Evolutionary conservation across 2,888 invertebrate genomes (phyloP).

Genomic region (Blera fallax): DNA sequence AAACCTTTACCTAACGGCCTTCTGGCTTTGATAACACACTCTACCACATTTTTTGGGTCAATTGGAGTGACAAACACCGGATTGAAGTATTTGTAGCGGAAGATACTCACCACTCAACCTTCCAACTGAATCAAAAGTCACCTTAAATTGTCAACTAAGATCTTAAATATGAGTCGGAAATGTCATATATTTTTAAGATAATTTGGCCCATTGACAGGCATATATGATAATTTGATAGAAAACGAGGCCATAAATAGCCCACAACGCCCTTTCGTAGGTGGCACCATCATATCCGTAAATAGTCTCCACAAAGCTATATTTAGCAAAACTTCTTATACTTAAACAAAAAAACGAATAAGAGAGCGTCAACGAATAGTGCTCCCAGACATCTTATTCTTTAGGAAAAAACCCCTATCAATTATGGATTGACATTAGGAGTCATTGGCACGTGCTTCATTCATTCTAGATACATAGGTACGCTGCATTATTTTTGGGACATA

Average conservation of each 20-base stretch:
- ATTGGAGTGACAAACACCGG: too few species aligned
- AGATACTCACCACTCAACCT: too few species aligned
- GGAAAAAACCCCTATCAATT: conserved; percentile 24
- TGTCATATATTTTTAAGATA: too few species aligned
- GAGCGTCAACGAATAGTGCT: conserved; percentile 30
- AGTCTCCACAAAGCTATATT: background rate
- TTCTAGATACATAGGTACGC: conserved; percentile 4
- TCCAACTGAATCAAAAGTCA: too few species aligned
- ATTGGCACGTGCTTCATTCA: conserved; percentile 49
- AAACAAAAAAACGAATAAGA: background rate
- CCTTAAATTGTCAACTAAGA: too few species aligned
- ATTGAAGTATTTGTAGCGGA: too few species aligned
- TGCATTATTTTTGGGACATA: background rate
- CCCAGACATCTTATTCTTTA: conserved; percentile 18
- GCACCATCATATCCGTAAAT: conserved; percentile 29
- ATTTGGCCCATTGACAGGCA: conserved; percentile 51
- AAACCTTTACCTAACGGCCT: too few species aligned
- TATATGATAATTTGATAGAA: conserved; percentile 46
- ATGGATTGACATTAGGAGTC: conserved; percentile 52
- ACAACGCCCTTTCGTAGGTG: background rate
- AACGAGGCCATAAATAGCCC: conserved; percentile 24
- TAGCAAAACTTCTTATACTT: background rate
- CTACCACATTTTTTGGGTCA: too few species aligned
- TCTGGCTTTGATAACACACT: too few species aligned
- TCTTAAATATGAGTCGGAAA: too few species aligned